Evolutionary conservation across 1,140 invertebrate genomes (phyloP).

Genomic region (Ceratoteleas bidentatus): DNA sequence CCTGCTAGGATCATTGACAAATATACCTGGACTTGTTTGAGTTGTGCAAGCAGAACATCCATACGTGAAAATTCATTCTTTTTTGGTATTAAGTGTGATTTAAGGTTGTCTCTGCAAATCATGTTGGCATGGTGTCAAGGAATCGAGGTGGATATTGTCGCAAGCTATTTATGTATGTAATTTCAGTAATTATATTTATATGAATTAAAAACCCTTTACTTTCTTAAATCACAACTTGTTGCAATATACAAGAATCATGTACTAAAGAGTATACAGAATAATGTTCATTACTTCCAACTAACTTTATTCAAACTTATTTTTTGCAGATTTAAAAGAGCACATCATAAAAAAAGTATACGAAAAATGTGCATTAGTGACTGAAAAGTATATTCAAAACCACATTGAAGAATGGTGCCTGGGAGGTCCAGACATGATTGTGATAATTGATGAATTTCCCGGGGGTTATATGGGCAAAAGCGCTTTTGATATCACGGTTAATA

Average conservation of each 20-base stretch:
- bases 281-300: neutral
- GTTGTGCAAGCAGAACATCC: slow-evolving; percentile 76
- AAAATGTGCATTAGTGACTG: slow-evolving; percentile 75
- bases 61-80: slow-evolving; percentile 81
- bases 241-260: too few species aligned
- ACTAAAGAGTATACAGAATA: too few species aligned
- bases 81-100: slow-evolving; percentile 78
- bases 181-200: neutral
- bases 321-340: slow-evolving; percentile 79
- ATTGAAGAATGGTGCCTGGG: slow-evolving; percentile 78
- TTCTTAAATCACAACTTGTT: too few species aligned
- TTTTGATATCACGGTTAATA: slow-evolving; percentile 67
- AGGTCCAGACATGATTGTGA: slow-evolving; percentile 76
- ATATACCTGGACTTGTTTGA: slow-evolving; percentile 79
- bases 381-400: slow-evolving; percentile 77
- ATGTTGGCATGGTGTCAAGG: slow-evolving; percentile 81
- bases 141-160: slow-evolving; percentile 72
- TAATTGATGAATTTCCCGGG: slow-evolving; percentile 81
- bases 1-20: slow-evolving; percentile 80
- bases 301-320: slow-evolving; percentile 5
- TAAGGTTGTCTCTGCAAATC: slow-evolving; percentile 79
- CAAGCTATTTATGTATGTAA: slow-evolving; percentile 71
- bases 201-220: neutral
- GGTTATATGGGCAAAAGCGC: slow-evolving; percentile 77
- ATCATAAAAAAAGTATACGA: slow-evolving; percentile 79